Evolutionary conservation across 2,113 vertebrate species (phyloP), one percentile per base, ranked within the genome.

Genomic region (Tyto alba): DNA sequence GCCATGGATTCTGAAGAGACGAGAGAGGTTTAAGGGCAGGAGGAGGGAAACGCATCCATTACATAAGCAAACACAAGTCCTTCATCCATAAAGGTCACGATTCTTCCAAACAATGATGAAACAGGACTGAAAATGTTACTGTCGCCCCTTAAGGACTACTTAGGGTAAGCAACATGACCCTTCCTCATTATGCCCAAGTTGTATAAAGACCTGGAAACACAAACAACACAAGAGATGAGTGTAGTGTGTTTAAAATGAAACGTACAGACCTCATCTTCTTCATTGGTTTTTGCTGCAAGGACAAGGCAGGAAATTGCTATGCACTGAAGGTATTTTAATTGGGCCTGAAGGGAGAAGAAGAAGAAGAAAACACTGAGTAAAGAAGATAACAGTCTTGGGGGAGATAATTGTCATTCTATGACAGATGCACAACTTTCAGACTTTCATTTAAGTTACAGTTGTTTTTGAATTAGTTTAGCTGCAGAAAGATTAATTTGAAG

Each of bases 241-340:
- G 62, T 47, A 36, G 8, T 16, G 43, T 55, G 74, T 57, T 96
- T 69, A 48, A 85, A 91, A 53, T 32, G 4, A 78, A 93, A 41
- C 55, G 25, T 27, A 66, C 76, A n/a, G 94, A 98, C 98, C 98
- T 99, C 98, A 32, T 98, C 98, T 88, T 99, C 99, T 90, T 99
- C 98, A 1, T 97, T 98, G 96, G 96, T 89, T 97, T 99, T 98
- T 90, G 98, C 98, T 80, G 98, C 98, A 27, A 99, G 98, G 90
- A 98, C 95, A 66, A 99, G 96, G 41, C 98, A 99, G 89, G 98
- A 98, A 69, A 98, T 97, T 25, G 97, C 96, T 23, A 97, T 98
- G 79, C 98, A 97, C 63, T 96, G 98, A 71, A 99, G 97, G 75
- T 98, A 98, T 69, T 98, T 98, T 48, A 98, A 95, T 91, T 97